Evolutionary conservation across 2,113 vertebrate genomes (phyloP), one percentile per base, ranked within the genome.

Genomic region (Lycaon pictus): DNA sequence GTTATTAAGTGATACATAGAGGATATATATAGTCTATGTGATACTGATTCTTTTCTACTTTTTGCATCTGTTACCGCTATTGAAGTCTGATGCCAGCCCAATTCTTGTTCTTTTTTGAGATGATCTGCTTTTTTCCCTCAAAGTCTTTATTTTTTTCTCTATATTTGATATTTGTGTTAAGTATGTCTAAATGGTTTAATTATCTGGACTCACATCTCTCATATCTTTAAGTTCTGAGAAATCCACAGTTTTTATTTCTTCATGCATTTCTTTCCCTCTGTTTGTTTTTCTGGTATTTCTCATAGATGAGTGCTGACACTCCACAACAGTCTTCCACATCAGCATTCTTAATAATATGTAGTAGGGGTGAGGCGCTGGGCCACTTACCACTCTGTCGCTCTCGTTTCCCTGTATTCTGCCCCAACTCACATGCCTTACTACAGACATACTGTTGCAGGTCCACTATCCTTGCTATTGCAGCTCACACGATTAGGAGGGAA

Each of bases 111-210:
- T 43, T 96, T 77, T 91, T 90, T 72, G 43, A 72, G 25, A 58
- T 93, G 15, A 22, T 67, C 15, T 84, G 3, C n/a, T 93, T 93
- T 97, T 81, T 58, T 95, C 25, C 72, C 85, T 89, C 20, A 94
- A 77, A 74, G 7, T 48, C 88, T 87, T 80, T 69, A 56, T 10
- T 35, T 55, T 89, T 95, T 95, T 69, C 74, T 83, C 91, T 79
- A 51, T 69, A 25, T 84, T 87, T 92, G 23, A 43, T 53, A 83
- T 80, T 90, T 95, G 43, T 43, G 43, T 43, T 43, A 43, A 43
- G 43, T 76, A 2, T 90, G 43, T 84, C 27, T 93, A 60, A 32
- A 19, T 58, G 10, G 10, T 25, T 83, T 71, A 69, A 53, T 90
- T 83, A 55, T 53, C 43, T 19, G 58, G 58, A 67, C 37, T 65